Evolutionary conservation across 1,140 invertebrate genomes (phyloP), one percentile per base, ranked within the genome.

Genomic region (Brachionus rubens): DNA sequence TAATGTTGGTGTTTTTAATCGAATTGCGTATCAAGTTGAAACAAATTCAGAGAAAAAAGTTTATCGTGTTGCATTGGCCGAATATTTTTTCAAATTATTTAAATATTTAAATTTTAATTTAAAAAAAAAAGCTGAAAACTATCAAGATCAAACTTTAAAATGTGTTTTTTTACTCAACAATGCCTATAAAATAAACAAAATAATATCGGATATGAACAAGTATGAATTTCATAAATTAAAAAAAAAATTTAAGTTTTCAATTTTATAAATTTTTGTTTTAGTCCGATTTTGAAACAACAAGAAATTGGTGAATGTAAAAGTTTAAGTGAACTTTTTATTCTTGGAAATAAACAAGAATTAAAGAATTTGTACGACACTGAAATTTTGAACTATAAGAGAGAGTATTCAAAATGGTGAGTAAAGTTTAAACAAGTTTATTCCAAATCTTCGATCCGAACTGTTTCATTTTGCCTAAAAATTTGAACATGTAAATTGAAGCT

Each of bases 51-150:
- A 72, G 47, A 72, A 72, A 41, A 48, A 50, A 48, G 36, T 40
- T 28, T 72, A 72, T 21, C 16, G 68, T 9, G 28, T 33, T 21
- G 14, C 33, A 40, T 54, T 72, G 21, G 68, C 68, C n/a, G 46
- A 72, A 14, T 72, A 72, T 54, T 72, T 72, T 72, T 72, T 24
- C 50, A 7, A 28, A 10, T 14, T 72, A 50, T 72, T 72, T 19
- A 19, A 40, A 36, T 72, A 41, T 36, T 54, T 72, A n/a, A 72
- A 72, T 54, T 72, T 50, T 10, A 72, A 72, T 54, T 30, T 72
- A 12, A 72, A 72, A 24, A 72, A 48, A 48, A 72, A 72, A 41
- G 68, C 68, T 33, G 46, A 72, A 5, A 50, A 48, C 14, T 72
- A 72, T 24, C 33, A 48, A n/a, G 68, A 72, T 41, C 46, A 72